Evolutionary conservation across 2,797 vertebrate genomes (phyloP), one percentile per base, ranked within the genome.

Genomic region (Cuculus canorus): DNA sequence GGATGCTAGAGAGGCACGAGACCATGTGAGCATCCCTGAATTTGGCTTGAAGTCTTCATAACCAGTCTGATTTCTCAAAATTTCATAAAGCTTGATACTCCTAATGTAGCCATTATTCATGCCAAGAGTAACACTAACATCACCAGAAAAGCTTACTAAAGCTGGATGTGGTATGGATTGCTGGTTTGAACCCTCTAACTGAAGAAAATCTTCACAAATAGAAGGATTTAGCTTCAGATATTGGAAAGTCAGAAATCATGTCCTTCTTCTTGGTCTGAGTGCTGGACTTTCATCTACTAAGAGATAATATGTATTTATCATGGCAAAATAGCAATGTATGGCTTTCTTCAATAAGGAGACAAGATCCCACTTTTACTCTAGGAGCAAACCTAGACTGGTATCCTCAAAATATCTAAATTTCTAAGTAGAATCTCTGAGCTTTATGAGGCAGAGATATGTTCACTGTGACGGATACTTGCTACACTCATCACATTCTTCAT

Each of bases 381-480:
- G 1, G 3, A 43, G 30, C 17, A 68, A 48, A 81, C 78, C 13
- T 56, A 70, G 30, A 61, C 13, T 35, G 37, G 84, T 63, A 8
- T 72, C 8, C 43, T 10, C 43, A 59, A 32, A 88, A 57, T 54
- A 1, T 64, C 69, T 87, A 77, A 1, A 33, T 92, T 77, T 80
- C 30, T 53, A 63, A 54, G 43, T 10, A 47, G 17, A 12, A 50
- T 39, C 21, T 50, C 32, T 63, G 52, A 33, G 52, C 66, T 66
- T 68, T 33, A 87, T 30, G 70, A 82, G 39, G 50, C 18, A 86
- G 71, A 84, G 53, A 25, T 53, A 13, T 64, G 24, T 45, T 87
- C 48, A 69, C n/a, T 1, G 0, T 37, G 59, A n/a, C 64, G 50
- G 5, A 14, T 57, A 23, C 22, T 73, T 6, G 0, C 41, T 75